phyloP scores from a whole-genome alignment of 2,888 invertebrate species.

The Noctua janthe region DNA sequence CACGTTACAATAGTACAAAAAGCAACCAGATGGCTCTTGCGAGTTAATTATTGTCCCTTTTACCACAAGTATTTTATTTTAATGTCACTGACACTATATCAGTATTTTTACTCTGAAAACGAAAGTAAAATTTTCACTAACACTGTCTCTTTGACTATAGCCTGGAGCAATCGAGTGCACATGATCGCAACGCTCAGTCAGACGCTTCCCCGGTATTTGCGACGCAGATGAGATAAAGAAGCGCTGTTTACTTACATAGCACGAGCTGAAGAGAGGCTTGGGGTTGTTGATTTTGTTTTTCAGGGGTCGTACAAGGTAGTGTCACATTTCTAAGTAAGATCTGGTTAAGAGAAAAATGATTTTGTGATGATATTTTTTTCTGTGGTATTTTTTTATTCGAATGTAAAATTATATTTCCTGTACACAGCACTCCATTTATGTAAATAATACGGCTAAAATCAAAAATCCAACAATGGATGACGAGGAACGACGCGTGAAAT shows the following conservation, averaged over 20 bases:
- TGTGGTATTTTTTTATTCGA: too few relatives aligned
- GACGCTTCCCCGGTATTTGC: slow-evolving; percentile 50
- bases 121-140: neutral
- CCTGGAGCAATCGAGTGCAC: slow-evolving; percentile 59
- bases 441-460: too few relatives aligned
- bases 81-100: neutral
- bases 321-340: neutral
- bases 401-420: too few relatives aligned
- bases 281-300: slow-evolving; percentile 4
- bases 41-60: neutral
- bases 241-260: slow-evolving; percentile 44
- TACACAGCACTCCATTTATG: too few relatives aligned
- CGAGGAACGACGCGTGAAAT: too few relatives aligned
- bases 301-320: neutral
- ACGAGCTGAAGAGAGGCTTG: slow-evolving; percentile 23
- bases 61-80: neutral
- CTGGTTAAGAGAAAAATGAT: neutral
- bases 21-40: neutral
- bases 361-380: too few relatives aligned
- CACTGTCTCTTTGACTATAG: slow-evolving; percentile 36
- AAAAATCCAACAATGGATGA: too few relatives aligned
- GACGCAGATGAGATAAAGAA: slow-evolving; percentile 62
- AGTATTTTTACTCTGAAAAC: neutral
- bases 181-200: slow-evolving; percentile 58
- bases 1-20: neutral